Conservation (phyloP, 2,888 invertebrate species). For the Drepanosiphum platanoidis region DNA sequence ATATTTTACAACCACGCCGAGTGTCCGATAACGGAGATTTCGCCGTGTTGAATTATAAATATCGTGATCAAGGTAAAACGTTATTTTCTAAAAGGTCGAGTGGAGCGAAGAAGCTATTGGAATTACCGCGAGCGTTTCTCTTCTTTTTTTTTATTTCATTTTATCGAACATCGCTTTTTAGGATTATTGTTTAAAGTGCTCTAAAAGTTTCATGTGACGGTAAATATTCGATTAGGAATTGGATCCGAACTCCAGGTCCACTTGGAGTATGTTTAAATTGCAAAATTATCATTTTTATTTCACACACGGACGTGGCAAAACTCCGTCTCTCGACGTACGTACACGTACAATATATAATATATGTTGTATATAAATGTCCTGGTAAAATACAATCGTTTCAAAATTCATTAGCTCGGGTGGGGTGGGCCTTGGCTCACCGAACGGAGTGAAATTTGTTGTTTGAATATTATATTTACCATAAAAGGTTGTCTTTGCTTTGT, state of each 20-base stretch:
- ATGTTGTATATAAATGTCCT: background rate
- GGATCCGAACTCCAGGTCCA: background rate
- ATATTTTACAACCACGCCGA: background rate
- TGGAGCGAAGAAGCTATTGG: background rate
- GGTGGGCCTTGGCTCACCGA: background rate
- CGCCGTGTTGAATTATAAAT: background rate
- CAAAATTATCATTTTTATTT: background rate
- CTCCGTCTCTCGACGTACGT: too few species aligned
- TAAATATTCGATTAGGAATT: background rate
- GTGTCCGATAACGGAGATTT: background rate
- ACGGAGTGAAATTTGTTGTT: too few species aligned
- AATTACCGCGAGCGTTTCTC: background rate
- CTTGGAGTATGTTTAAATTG: background rate
- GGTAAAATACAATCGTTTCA: background rate
- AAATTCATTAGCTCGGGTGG: background rate
- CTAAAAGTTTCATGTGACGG: constrained; percentile 1
- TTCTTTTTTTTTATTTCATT: background rate
- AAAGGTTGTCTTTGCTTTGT: too few species aligned
- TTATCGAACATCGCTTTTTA: background rate
- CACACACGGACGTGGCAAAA: background rate
- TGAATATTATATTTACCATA: too few species aligned
- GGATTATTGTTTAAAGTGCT: background rate
- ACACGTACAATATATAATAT: too few species aligned
- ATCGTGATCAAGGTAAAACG: background rate
- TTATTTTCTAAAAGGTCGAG: background rate